Evolutionary conservation across 2,888 invertebrate species (phyloP), one percentile per base, ranked within the genome.

Genomic region (Orthosia cruda): DNA sequence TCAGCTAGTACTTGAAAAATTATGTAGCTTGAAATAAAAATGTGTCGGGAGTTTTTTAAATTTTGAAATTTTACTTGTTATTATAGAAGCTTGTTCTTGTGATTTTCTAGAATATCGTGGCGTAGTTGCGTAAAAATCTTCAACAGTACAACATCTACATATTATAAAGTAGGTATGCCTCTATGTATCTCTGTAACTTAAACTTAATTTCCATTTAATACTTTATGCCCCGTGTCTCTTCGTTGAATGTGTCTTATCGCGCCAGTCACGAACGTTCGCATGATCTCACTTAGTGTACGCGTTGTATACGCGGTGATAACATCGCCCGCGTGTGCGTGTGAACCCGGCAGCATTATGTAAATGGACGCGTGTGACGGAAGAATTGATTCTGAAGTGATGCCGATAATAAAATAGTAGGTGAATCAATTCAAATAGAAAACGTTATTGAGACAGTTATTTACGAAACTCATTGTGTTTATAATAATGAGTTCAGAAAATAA

Each of bases 231-330:
- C 20, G 45, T 20, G 50, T 67, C 26, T 59, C 13, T 40, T 13
- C 15, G 12, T 13, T 26, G 20, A 49, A 45, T 18, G 47, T 18
- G 15, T 54, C 13, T 23, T 18, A 62, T 69, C 54, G 62, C 26
- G n/a, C 18, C 64, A 13, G 63, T 61, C 69, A 63, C 79, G 57
- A 59, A 64, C n/a, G 69, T 18, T 75, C 47, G 63, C 71, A 54
- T 70, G 63, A 23, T 49, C 13, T 13, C 40, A 64, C 50, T 59
- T 15, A 70, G 26, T 40, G 40, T 40, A 40, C 40, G 40, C 40
- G 40, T 47, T n/a, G 74, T 62, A 5, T 40, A 50, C n/a, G 50
- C 13, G 52, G 16, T n/a, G 45, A 70, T 65, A 66, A 32, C 2
- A 58, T 78, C 57, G 47, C 58, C 12, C 40, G 11, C 52, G 9